Percentiles rank a stretch among this genome's conserved stretches.
Evolutionary conservation across 2,113 vertebrate genomes (phyloP).

Genomic region (Trematocara zebra): DNA sequence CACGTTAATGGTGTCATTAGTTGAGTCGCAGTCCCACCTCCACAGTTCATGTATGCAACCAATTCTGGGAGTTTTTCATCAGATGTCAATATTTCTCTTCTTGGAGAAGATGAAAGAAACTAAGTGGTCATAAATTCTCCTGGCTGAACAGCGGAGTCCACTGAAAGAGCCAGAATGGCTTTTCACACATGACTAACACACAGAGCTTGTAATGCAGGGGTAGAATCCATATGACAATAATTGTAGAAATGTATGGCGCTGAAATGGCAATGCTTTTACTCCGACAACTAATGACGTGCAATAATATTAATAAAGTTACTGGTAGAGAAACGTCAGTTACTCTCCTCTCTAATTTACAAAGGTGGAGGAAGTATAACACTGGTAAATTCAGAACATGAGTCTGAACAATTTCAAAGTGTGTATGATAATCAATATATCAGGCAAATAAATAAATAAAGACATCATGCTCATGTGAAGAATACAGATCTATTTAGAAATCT

Average conservation of each 20-base stretch:
- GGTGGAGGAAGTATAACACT: background rate
- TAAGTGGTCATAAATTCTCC: background rate
- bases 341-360: background rate
- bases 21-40: background rate
- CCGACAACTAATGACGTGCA: background rate
- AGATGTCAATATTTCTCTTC: background rate
- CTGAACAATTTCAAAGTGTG: background rate
- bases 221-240: background rate
- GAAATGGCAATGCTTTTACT: background rate
- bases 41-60: background rate
- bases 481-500: background rate
- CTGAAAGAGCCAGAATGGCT: background rate
- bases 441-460: background rate
- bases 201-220: background rate
- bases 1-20: background rate
- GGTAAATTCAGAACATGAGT: background rate
- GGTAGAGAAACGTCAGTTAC: background rate
- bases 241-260: background rate
- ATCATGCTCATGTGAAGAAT: background rate
- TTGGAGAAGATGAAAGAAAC: constrained; percentile 2
- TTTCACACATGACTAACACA: background rate
- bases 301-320: background rate
- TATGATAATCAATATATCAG: background rate
- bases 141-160: background rate
- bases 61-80: background rate